Evolutionary conservation across 2,888 invertebrate genomes (phyloP).

Genomic region (Venusia cambrica): DNA sequence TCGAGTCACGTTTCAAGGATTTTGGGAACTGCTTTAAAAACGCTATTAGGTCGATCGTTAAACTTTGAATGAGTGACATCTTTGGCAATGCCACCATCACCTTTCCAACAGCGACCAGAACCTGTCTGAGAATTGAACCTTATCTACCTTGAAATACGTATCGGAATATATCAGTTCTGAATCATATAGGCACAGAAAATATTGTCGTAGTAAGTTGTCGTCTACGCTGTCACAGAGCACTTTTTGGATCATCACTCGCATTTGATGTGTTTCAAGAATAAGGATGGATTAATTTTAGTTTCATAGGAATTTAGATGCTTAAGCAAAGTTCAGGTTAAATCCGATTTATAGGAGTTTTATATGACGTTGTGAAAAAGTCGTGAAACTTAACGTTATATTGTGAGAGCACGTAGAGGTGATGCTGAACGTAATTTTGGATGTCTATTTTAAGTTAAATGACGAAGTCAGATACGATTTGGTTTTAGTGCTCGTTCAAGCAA

Average conservation of each 20-base stretch:
- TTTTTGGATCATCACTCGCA: constrained; percentile 69
- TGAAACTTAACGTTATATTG: constrained; percentile 31
- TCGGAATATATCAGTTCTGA: constrained; percentile 3
- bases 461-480: not conserved
- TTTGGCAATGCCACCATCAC: constrained; percentile 49
- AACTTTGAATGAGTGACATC: constrained; percentile 78
- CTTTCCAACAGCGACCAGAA: constrained; percentile 11
- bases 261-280: constrained; percentile 70
- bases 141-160: constrained; percentile 24
- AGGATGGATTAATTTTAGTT: constrained; percentile 65
- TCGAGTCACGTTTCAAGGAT: constrained; percentile 76
- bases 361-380: constrained; percentile 32
- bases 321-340: constrained; percentile 42
- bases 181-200: constrained; percentile 25
- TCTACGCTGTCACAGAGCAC: constrained; percentile 60
- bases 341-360: constrained; percentile 48
- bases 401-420: constrained; percentile 18
- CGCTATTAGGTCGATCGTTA: constrained; percentile 77
- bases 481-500: not conserved
- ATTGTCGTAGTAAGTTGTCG: constrained; percentile 61
- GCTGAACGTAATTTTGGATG: constrained; percentile 3
- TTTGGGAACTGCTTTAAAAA: constrained; percentile 75
- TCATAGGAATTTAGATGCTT: constrained; percentile 57
- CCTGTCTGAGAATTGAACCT: constrained; percentile 22
- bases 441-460: constrained; percentile 3